These are phyloP conservation scores for Podocnemis expansa DNA, from an alignment of 2,113 vertebrate species.

Conservation along the genomic window DNA sequence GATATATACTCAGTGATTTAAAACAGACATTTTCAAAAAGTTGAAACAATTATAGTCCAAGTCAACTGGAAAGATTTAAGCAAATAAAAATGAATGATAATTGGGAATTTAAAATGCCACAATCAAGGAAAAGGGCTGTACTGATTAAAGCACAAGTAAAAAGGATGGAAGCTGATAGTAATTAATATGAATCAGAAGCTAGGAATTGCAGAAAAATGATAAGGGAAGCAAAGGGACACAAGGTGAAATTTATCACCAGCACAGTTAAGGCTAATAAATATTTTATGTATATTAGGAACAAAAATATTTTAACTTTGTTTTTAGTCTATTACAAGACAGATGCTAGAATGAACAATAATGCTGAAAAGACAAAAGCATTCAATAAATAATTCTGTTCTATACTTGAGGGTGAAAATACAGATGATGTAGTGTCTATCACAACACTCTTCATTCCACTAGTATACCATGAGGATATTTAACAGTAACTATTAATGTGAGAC, in stretches of 20 bases:
- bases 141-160: no score
- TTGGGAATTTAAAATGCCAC: no score
- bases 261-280: not conserved
- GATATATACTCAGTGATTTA: no score
- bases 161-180: no score
- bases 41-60: no score
- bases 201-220: not conserved
- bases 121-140: no score
- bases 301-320: not conserved
- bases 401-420: not conserved
- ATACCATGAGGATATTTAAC: no score
- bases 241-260: not conserved
- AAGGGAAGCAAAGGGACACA: not conserved
- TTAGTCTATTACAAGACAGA: not conserved
- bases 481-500: not conserved
- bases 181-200: not conserved
- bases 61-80: no score
- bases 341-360: not conserved
- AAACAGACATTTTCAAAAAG: no score
- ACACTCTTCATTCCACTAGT: not conserved
- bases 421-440: not conserved
- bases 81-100: no score
- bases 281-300: not conserved
- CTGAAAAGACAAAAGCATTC: not conserved
- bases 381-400: not conserved